Conservation (phyloP, 1,140 invertebrate genomes). For the Solen grandis region DNA sequence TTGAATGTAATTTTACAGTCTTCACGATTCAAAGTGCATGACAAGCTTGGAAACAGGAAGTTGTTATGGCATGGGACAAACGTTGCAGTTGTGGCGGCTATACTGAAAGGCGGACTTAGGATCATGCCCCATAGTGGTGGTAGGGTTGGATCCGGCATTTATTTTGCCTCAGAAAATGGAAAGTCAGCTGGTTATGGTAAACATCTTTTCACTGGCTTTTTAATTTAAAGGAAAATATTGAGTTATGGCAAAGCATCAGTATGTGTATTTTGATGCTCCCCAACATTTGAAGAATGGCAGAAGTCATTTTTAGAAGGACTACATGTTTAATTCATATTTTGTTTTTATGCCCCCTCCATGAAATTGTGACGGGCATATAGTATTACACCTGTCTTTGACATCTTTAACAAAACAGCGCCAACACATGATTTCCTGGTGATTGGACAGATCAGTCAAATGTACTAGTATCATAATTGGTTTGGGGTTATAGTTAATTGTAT, state of each 20-base stretch:
- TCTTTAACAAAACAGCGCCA: too few species aligned
- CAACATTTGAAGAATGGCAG: neutral
- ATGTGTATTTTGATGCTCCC: too few species aligned
- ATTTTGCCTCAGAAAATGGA: constrained; percentile 81
- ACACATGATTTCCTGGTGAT: too few species aligned
- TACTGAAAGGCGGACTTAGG: constrained; percentile 81
- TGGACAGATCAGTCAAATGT: too few species aligned
- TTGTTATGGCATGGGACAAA: constrained; percentile 82
- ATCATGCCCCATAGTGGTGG: constrained; percentile 83
- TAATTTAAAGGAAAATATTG: too few species aligned
- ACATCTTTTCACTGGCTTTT: neutral
- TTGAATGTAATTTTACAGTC: constrained; percentile 65
- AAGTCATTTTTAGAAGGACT: neutral
- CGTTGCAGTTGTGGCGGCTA: constrained; percentile 82
- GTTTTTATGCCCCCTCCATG: too few species aligned
- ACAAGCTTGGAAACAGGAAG: constrained; percentile 78
- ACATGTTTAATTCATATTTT: too few species aligned
- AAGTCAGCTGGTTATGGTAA: constrained; percentile 81
- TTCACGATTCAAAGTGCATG: constrained; percentile 73
- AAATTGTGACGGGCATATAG: too few species aligned
- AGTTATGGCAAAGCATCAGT: too few species aligned
- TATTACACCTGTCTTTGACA: too few species aligned
- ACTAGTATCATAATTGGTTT: too few species aligned
- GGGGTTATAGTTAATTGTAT: too few species aligned
- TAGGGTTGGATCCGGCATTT: constrained; percentile 81